Base-by-base conservation (phyloP, 1,140 invertebrate genomes). In the Bombus pascuorum region DNA sequence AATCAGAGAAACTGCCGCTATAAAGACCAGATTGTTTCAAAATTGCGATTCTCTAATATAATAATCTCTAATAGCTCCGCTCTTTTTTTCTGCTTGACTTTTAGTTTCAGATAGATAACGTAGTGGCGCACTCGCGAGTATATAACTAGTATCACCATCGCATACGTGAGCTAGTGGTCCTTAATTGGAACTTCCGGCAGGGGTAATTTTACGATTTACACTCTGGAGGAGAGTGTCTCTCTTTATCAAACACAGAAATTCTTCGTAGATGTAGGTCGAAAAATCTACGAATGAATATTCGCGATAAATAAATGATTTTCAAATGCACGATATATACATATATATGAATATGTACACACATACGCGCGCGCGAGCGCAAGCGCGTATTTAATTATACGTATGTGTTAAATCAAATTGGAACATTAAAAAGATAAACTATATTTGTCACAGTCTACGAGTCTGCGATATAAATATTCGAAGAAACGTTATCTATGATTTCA, bases 161-260 rank as follows among this genome's bases (percentile, higher is more conserved):
- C 87, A 83, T 81, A 74, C 44, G 68, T 77, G 76, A 37, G 42
- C 75, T 65, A 68, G 70, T 65, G 80, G 81, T 65, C 86, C 82
- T 73, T 90, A 83, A 90, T 90, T 90, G 83, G 86, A 37, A 90
- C 86, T 90, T 90, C 89, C 89, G 89, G 77, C 65, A 68, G 79
- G 66, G 89, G 86, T 81, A 89, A 90, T 90, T 90, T 87, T 66
- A 79, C 82, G 81, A 79, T 84, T 87, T 73, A 85, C 75, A 85
- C 74, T 87, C 25, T 37, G 70, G 66, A 65, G 77, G 72, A 82
- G 73, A 62, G 70, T 18, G 37, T 68, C 79, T 53, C 57, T 85
- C 79, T 68, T 65, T 62, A 59, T 68, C 57, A 12, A 44, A 81
- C 59, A 47, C 15, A 59, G 22, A 81, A 74, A 74, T 75, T 70